Percentiles rank a stretch among this genome's conserved stretches.
Conservation (phyloP, 2,888 invertebrate species). For the Patella ulyssiponensis region DNA sequence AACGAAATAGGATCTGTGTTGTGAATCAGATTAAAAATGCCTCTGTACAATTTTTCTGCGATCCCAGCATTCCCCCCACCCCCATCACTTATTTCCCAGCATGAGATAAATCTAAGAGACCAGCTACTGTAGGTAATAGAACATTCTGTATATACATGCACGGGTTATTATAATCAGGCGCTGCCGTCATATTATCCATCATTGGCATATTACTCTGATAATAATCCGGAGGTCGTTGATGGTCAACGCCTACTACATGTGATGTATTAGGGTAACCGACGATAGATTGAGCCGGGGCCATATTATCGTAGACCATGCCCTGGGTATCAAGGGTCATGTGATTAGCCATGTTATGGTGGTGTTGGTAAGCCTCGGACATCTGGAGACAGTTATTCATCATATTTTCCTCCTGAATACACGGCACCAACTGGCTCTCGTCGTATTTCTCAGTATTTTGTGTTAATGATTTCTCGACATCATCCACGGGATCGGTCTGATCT, state of each 20-base stretch:
- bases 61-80: no score
- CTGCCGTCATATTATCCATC: constrained; percentile 2
- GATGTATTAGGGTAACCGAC: not conserved
- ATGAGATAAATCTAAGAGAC: constrained; percentile 32
- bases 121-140: constrained; percentile 33
- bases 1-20: no score
- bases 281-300: not conserved
- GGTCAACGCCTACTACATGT: not conserved
- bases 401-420: not conserved
- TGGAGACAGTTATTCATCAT: not conserved
- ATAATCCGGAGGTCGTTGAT: not conserved
- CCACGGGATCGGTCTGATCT: constrained; percentile 31
- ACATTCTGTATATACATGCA: constrained; percentile 37
- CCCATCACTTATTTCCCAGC: not conserved
- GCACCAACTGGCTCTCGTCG: not conserved
- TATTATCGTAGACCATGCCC: not conserved
- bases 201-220: not conserved
- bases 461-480: not conserved
- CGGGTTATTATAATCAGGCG: constrained; percentile 32
- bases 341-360: not conserved
- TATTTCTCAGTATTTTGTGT: not conserved
- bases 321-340: not conserved
- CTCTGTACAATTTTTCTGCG: no score
- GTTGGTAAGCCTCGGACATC: not conserved
- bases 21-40: no score